Evolutionary conservation across 2,113 vertebrate species (phyloP), one percentile per base, ranked within the genome.

Genomic region (Pseudorhombus dupliciocellatus): DNA sequence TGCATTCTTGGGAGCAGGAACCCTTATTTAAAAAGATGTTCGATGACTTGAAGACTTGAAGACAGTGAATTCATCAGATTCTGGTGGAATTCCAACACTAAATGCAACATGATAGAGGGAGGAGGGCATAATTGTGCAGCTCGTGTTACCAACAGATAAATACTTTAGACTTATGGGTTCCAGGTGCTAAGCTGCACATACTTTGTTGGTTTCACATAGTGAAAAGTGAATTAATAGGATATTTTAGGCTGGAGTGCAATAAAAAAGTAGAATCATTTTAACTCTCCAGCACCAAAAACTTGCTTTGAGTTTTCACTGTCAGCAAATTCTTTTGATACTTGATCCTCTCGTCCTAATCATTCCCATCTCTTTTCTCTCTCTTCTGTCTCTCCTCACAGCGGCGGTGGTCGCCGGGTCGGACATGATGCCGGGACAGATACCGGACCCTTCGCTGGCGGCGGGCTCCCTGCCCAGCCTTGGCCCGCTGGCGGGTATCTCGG

Each of bases 371-470:
- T 67, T 56, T 44, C 58, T 18, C 46, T 14, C 46, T 9, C 7
- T 50, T 50, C 58, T 12, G 16, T 34, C 7, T 67, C 22, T 46
- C 15, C 18, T 50, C 24, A 34, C 26, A 84, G 86, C 79, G 71
- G 90, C 75, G 84, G 89, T 73, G 86, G 88, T 65, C 75, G 88
- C 77, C 84, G 84, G 66, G 89, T 71, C 85, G 96, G 96, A 94
- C 93, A 98, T 98, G 97, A 98, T 98, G 97, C 97, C 97, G 80
- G 97, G 96, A 91, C 96, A 98, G 94, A 97, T 98, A 69, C 96
- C 96, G 77, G 96, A 98, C 93, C 96, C 96, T 83, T 95, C 95
- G 4, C 88, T 98, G 93, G 94, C 96, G 31, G 95, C 96, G 0
- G 96, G 96, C 18, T 94, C 96, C 11, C 93, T 98, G 91, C 96